Evolutionary conservation across 2,797 vertebrate genomes (phyloP).

Genomic region (Sebastes flavidus): DNA sequence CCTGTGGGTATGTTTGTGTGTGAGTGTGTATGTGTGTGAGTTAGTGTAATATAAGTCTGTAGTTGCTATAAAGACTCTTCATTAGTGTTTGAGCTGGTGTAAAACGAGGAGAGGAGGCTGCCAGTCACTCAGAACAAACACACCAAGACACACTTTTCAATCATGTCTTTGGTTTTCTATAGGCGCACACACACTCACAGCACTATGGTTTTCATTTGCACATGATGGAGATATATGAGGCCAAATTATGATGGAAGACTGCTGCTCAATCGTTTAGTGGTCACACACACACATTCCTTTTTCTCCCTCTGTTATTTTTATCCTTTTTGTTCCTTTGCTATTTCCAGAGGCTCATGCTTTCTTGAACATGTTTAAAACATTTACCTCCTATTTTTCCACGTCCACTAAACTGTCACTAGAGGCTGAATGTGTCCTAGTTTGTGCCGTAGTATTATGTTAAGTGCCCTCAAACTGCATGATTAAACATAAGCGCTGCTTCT

Average conservation of each 20-base stretch:
- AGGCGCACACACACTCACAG: constrained; percentile 2
- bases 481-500: neutral
- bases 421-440: neutral
- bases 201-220: constrained; percentile 57
- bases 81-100: constrained; percentile 35
- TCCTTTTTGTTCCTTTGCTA: constrained; percentile 24
- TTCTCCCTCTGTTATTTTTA: constrained; percentile 58
- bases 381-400: constrained; percentile 20
- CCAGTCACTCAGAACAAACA: constrained; percentile 25
- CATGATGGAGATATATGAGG: constrained; percentile 55
- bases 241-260: constrained; percentile 69
- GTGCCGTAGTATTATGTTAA: neutral
- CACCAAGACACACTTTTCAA: constrained; percentile 4
- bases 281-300: constrained; percentile 43
- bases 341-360: constrained; percentile 20
- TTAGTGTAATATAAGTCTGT: constrained; percentile 31
- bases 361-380: constrained; percentile 31
- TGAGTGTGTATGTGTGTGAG: neutral
- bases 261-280: constrained; percentile 73
- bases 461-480: neutral
- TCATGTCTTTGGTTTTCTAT: constrained; percentile 22
- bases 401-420: neutral
- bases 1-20: constrained; percentile 9
- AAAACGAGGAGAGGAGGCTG: constrained; percentile 18
- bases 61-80: constrained; percentile 27